Evolutionary conservation across 2,113 vertebrate species (phyloP).

Genomic region (Condylura cristata): DNA sequence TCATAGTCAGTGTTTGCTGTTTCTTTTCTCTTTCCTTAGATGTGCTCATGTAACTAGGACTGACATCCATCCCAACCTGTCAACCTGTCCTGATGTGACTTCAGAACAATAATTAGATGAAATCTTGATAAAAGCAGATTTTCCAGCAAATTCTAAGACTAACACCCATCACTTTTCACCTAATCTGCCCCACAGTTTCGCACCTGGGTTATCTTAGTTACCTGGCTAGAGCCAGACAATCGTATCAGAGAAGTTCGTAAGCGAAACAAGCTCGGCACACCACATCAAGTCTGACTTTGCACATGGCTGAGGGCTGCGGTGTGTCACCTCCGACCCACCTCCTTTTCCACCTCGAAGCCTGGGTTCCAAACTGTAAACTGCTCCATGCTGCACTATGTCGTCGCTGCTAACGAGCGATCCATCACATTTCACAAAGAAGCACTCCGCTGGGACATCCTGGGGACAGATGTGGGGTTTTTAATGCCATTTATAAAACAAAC

Average conservation of each 20-base stretch:
- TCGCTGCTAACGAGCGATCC: slow-evolving; percentile 78
- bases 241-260: background rate
- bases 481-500: background rate
- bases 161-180: background rate
- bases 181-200: background rate
- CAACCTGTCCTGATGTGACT: background rate
- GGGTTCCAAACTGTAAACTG: slow-evolving; percentile 91
- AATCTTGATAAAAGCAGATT: background rate
- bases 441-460: slow-evolving; percentile 84
- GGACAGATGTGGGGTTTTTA: background rate
- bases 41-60: background rate
- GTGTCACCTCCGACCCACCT: slow-evolving; percentile 84
- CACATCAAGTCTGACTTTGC: too few relatives aligned
- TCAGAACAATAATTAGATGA: background rate
- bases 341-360: slow-evolving; percentile 95
- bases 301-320: background rate
- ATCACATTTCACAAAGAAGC: slow-evolving; percentile 90
- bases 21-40: background rate
- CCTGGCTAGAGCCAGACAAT: background rate
- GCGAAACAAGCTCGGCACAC: background rate
- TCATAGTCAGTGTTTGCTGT: background rate
- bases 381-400: slow-evolving; percentile 87
- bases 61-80: background rate
- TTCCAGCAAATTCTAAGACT: background rate
- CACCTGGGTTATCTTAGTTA: background rate